Evolutionary conservation across 2,888 invertebrate species (phyloP).

Genomic region (Rhamnusium bicolor): DNA sequence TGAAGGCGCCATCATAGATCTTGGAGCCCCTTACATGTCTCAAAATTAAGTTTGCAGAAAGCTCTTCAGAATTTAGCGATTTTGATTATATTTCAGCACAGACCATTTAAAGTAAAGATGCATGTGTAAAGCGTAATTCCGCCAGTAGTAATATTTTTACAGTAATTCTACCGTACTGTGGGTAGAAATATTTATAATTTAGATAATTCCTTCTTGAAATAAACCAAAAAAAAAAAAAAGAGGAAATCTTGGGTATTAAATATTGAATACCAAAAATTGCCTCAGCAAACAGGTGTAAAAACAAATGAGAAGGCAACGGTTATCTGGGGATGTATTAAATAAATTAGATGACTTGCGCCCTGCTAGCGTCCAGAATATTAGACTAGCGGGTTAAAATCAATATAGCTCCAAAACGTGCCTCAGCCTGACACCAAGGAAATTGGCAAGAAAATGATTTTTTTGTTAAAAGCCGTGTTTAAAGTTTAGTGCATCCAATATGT

Average conservation of each 20-base stretch:
- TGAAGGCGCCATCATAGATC: too few relatives aligned
- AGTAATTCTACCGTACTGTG: too few relatives aligned
- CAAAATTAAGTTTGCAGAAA: too few relatives aligned
- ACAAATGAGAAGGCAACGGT: conserved; percentile 16
- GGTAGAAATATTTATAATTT: background rate
- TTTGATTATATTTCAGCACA: too few relatives aligned
- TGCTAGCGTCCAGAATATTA: conserved; percentile 10
- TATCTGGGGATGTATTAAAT: conserved; percentile 47
- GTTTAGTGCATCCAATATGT: background rate
- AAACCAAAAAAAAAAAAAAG: background rate
- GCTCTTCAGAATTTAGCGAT: too few relatives aligned
- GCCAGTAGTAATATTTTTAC: too few relatives aligned
- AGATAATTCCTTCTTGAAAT: background rate
- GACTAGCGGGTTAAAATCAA: conserved; percentile 43
- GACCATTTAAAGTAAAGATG: too few relatives aligned
- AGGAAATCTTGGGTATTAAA: background rate
- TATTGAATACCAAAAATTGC: background rate
- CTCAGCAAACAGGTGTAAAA: background rate
- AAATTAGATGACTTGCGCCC: conserved; percentile 50
- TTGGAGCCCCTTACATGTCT: too few relatives aligned
- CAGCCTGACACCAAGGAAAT: conserved; percentile 24
- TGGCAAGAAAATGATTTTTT: background rate
- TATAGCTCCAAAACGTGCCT: conserved; percentile 50
- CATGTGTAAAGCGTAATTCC: too few relatives aligned
- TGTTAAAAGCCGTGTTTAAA: background rate